A percentile compares a stretch with the other conserved stretches of the same genome.
Evolutionary conservation across 2,113 vertebrate genomes (phyloP).

Genomic region (Poeciliopsis prolifica): DNA sequence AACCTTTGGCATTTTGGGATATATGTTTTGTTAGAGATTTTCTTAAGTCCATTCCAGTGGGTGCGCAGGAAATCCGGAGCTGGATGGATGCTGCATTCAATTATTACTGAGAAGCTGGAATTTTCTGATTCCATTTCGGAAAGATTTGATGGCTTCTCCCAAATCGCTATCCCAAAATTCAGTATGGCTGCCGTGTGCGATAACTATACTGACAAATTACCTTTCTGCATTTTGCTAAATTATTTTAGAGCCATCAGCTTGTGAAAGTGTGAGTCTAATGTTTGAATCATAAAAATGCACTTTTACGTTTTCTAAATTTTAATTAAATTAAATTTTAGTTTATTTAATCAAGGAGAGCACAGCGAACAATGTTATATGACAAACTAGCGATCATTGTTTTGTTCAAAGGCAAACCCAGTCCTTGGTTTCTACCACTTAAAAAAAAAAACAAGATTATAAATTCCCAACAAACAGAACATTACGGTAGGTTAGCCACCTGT

Average conservation of each 20-base stretch:
- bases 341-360: no score
- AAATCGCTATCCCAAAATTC: not conserved
- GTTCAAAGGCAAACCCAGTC: no score
- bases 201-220: not conserved
- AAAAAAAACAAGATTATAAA: no score
- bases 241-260: not conserved
- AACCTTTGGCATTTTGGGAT: slow-evolving; percentile 47
- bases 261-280: not conserved
- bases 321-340: no score
- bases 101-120: not conserved
- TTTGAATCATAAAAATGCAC: not conserved
- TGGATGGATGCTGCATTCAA: not conserved
- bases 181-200: no score
- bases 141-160: not conserved
- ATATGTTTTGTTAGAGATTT: slow-evolving; percentile 5
- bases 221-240: no score
- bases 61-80: not conserved
- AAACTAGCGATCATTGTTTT: no score
- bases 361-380: no score
- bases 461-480: no score
- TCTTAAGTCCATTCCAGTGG: not conserved
- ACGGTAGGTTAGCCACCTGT: no score
- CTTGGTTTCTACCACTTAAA: no score
- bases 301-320: not conserved
- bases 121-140: not conserved